A percentile compares a stretch with the other conserved stretches of the same genome.
Evolutionary conservation across 2,888 invertebrate species (phyloP).

Genomic region (Diarsia rubi): DNA sequence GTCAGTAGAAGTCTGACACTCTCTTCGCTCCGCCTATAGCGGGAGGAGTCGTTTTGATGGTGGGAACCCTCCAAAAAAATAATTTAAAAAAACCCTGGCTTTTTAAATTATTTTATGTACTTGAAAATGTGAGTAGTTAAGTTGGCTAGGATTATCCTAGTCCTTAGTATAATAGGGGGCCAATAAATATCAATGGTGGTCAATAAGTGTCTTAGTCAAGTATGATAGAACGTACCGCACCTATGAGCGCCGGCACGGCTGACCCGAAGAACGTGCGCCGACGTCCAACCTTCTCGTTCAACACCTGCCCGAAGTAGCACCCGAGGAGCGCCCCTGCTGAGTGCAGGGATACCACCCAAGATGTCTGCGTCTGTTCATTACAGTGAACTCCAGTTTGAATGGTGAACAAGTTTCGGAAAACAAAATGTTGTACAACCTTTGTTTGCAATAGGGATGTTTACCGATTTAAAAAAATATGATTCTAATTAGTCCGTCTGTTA

Average conservation of each 20-base stretch:
- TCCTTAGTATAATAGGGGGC: not conserved
- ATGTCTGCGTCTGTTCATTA: slow-evolving; percentile 83
- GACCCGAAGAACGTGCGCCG: slow-evolving; percentile 88
- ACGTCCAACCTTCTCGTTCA: slow-evolving; percentile 91
- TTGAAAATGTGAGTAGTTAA: not conserved
- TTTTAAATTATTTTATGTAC: too few relatives aligned
- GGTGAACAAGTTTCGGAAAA: not conserved
- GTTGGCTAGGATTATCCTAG: not conserved
- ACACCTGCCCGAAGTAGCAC: slow-evolving; percentile 89
- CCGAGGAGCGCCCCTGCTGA: slow-evolving; percentile 91
- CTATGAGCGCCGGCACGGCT: slow-evolving; percentile 88
- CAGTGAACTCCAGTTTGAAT: not conserved
- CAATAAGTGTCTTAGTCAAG: not conserved
- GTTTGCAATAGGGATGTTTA: too few relatives aligned
- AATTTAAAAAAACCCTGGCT: too few relatives aligned
- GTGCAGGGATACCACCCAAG: slow-evolving; percentile 91
- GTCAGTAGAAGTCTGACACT: too few relatives aligned
- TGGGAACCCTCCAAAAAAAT: too few relatives aligned
- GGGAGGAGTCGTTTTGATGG: too few relatives aligned
- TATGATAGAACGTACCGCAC: slow-evolving; percentile 86
- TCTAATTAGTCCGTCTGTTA: too few relatives aligned
- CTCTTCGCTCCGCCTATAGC: too few relatives aligned
- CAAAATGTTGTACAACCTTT: not conserved
- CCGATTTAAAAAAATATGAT: too few relatives aligned
- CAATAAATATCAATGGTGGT: not conserved